Evolutionary conservation across 2,797 vertebrate genomes (phyloP).

Genomic region (Loriculus beryllinus): DNA sequence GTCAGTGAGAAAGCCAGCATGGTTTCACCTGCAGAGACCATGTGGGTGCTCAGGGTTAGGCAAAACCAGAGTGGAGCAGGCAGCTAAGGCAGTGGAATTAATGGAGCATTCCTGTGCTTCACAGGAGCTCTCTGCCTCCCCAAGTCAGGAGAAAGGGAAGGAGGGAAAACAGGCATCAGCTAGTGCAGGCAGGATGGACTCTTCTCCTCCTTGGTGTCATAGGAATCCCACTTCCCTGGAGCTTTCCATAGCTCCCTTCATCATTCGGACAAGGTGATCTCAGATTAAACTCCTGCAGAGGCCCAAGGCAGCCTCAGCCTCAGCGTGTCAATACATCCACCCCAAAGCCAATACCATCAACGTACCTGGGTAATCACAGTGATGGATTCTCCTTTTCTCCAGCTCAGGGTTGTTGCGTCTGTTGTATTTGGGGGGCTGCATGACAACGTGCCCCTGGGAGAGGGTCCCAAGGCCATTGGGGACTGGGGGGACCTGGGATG

Average conservation of each 20-base stretch:
- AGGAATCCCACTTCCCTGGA: neutral
- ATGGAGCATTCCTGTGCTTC: neutral
- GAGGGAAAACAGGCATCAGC: neutral
- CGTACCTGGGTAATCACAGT: slow-evolving; percentile 86
- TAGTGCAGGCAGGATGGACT: fast-evolving
- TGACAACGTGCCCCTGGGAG: slow-evolving; percentile 81
- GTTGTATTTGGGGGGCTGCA: slow-evolving; percentile 89
- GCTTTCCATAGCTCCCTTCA: neutral
- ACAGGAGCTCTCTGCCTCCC: neutral
- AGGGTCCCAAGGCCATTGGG: slow-evolving; percentile 71
- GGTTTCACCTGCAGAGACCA: neutral
- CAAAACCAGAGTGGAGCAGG: fast-evolving
- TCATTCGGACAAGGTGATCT: neutral
- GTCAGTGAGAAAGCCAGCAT: neutral
- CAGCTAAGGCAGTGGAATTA: neutral
- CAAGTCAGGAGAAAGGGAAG: neutral
- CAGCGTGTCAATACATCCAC: neutral
- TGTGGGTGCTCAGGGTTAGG: fast-evolving
- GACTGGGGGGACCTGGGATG: slow-evolving; percentile 72
- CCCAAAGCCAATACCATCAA: fast-evolving
- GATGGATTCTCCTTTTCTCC: slow-evolving; percentile 92
- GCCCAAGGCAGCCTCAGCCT: neutral
- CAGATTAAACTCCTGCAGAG: neutral
- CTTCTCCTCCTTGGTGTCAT: neutral
- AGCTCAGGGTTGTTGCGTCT: slow-evolving; percentile 90